A percentile compares a stretch with the other conserved stretches of the same genome.
Conservation (phyloP, 2,113 vertebrate genomes). For the Hippocampus comes region DNA sequence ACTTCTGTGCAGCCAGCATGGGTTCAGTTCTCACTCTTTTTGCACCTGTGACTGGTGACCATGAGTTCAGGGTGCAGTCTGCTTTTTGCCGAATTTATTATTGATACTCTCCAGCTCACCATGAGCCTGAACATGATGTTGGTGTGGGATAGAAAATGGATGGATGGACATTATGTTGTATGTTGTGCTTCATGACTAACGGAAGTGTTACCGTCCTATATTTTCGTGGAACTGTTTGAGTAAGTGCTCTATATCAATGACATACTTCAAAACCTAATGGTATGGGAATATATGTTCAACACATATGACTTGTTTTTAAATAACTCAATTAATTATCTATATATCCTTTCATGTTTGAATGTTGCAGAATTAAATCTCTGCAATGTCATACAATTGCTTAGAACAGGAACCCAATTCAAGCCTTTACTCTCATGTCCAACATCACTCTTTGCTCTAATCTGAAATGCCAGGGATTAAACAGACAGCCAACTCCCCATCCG, state of each 20-base stretch:
- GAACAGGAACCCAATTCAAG: conserved; percentile 14
- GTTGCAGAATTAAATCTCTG: background rate
- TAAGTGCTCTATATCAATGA: background rate
- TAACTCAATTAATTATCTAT: background rate
- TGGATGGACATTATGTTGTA: background rate
- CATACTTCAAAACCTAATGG: background rate
- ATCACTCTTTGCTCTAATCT: conserved; percentile 69
- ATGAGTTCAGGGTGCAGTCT: background rate
- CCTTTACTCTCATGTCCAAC: conserved; percentile 25
- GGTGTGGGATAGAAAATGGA: background rate
- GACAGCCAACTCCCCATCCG: conserved; percentile 53
- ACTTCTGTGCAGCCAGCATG: background rate
- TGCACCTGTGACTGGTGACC: background rate
- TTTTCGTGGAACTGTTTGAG: no score
- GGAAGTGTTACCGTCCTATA: background rate
- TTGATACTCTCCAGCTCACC: no score
- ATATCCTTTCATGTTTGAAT: background rate
- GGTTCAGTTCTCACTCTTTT: background rate
- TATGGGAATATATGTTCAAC: background rate
- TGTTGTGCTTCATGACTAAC: background rate
- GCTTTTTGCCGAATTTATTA: background rate
- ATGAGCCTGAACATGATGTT: background rate
- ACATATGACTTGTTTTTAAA: background rate
- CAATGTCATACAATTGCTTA: background rate
- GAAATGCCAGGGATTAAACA: conserved; percentile 68